These are phyloP conservation scores for Brachyrhaphis roseni DNA, from an alignment of 2,797 vertebrate genomes.

Conservation along the genomic window DNA sequence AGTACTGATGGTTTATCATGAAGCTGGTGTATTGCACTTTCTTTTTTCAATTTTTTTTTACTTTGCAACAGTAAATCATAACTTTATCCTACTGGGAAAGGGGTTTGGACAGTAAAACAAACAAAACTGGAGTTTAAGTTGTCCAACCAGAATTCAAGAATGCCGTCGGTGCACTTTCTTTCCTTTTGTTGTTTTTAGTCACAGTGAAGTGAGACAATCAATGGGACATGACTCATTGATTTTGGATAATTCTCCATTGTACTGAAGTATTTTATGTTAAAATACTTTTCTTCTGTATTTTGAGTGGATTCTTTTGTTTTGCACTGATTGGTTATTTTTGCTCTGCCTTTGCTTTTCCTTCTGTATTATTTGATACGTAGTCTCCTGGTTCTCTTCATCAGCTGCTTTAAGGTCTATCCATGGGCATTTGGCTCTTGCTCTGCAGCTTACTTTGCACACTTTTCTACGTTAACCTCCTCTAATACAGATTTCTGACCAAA, in stretches of 20 bases:
- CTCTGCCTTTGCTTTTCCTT: not conserved
- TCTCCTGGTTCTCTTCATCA: not conserved
- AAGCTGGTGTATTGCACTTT: not conserved
- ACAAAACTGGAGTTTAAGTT: not conserved
- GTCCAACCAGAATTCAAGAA: not conserved
- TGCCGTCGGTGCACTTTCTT: not conserved
- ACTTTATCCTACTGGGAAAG: not conserved
- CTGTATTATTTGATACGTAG: not conserved
- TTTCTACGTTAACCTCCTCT: not conserved
- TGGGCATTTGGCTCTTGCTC: not conserved
- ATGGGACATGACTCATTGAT: not conserved
- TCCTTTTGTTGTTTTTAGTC: not conserved
- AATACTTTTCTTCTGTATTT: not conserved
- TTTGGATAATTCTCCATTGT: not conserved
- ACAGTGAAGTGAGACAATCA: not conserved
- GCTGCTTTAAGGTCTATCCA: not conserved
- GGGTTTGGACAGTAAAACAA: not conserved
- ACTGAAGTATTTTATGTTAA: not conserved
- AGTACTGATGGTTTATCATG: not conserved
- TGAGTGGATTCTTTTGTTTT: not conserved
- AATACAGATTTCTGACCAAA: not conserved
- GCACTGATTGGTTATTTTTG: not conserved
- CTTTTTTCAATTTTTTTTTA: too few relatives aligned
- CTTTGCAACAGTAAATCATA: not conserved
- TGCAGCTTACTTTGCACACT: not conserved